These are phyloP conservation scores for Mactra quadrangularis DNA, from an alignment of 1,140 invertebrate species.

Conservation along the genomic window DNA sequence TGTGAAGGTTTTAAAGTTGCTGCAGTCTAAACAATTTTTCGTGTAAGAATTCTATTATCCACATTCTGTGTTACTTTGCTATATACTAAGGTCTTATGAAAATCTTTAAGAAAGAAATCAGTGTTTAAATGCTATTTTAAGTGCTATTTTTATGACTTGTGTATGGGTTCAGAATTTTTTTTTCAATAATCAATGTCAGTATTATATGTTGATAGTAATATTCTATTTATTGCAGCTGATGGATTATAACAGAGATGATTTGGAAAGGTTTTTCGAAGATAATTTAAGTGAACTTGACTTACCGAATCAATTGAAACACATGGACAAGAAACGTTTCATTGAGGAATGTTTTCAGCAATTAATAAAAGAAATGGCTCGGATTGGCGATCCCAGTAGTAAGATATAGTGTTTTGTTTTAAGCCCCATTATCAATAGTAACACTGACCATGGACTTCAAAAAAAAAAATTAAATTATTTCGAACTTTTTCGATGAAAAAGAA, in stretches of 20 bases:
- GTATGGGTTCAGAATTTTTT: not conserved
- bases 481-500: too few relatives aligned
- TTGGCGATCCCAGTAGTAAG: slow-evolving; percentile 4
- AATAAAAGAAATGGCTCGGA: not conserved
- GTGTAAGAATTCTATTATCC: not conserved
- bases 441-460: too few relatives aligned
- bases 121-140: not conserved
- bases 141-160: not conserved
- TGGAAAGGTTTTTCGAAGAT: not conserved
- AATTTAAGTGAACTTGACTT: not conserved
- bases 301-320: not conserved
- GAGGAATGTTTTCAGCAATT: not conserved
- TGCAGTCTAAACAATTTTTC: not conserved
- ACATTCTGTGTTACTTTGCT: not conserved
- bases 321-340: not conserved
- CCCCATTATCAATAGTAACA: not conserved
- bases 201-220: too few relatives aligned
- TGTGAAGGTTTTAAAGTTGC: not conserved
- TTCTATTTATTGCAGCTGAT: slow-evolving; percentile 1
- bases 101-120: not conserved
- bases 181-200: too few relatives aligned
- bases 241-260: not conserved
- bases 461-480: too few relatives aligned
- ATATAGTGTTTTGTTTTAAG: not conserved
- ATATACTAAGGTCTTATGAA: too few relatives aligned